Evolutionary conservation across 2,113 vertebrate genomes (phyloP), one percentile per base, ranked within the genome.

Genomic region (Plecturocebus donacophilus): DNA sequence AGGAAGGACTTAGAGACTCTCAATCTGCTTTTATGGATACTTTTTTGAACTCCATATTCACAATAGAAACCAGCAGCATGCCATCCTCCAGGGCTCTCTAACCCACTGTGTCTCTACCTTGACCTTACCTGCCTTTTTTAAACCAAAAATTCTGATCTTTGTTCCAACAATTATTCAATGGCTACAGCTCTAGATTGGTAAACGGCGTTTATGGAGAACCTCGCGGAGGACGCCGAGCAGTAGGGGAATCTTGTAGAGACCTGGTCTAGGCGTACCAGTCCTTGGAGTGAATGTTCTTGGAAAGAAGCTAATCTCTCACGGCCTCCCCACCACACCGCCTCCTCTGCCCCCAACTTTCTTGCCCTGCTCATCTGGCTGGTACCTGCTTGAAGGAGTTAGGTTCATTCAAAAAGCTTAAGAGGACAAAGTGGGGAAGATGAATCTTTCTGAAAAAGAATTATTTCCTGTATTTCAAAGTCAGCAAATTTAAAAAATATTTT

Each of bases 381-480:
- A 40, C 58, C 12, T 70, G 1, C 68, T 45, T 35, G 42, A 1
- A 73, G 52, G n/a, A 61, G 38, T 49, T 17, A 49, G 14, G 38
- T 64, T 92, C 45, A 38, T 83, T 95, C 13, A 77, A 42, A 77
- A 87, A 77, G 42, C 45, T 32, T 54, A 86, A 75, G 84, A 77
- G 58, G 52, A 56, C 58, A 38, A 94, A 92, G 76, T 42, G 25
- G 42, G 58, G 10, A 75, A 80, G 68, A 76, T 86, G 35, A 52
- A 70, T 75, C n/a, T 91, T 88, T 94, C 47, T 16, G 4, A n/a
- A 84, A 83, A 76, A 52, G 9, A 76, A 52, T 35, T 20, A 54
- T 85, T 87, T 25, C n/a, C 40, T 70, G 11, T 54, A 85, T 70
- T 95, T 84, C 49, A 94, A 91, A 91, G 71, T 38, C 25, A 84